Conservation (phyloP, 2,888 invertebrate genomes). For the Melangyna quadrimaculata region DNA sequence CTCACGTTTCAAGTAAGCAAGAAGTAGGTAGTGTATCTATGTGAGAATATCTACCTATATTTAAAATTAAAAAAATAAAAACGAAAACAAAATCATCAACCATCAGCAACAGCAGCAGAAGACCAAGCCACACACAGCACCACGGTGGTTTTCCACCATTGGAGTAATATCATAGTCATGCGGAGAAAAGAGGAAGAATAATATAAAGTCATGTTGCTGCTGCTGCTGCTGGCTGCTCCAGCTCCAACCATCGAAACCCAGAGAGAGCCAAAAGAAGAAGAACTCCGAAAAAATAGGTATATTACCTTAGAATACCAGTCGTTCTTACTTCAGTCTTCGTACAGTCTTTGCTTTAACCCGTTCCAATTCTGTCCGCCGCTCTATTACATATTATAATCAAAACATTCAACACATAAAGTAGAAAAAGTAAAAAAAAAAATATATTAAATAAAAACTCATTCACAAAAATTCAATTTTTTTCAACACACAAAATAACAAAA, state of each 20-base stretch:
- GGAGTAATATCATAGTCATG: slow-evolving; percentile 16
- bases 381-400: slow-evolving; percentile 75
- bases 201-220: slow-evolving; percentile 67
- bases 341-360: slow-evolving; percentile 82
- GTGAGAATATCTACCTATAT: slow-evolving; percentile 15
- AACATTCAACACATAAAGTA: slow-evolving; percentile 72
- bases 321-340: slow-evolving; percentile 82
- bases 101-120: no score
- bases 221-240: no score
- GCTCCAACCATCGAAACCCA: no score
- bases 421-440: slow-evolving; percentile 51
- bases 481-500: not conserved
- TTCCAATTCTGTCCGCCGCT: slow-evolving; percentile 82
- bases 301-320: slow-evolving; percentile 81
- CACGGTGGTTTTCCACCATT: not conserved
- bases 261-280: slow-evolving; percentile 70
- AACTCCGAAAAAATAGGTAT: slow-evolving; percentile 81
- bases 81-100: not conserved
- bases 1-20: slow-evolving; percentile 23
- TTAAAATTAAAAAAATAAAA: slow-evolving; percentile 2
- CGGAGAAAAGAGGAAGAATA: slow-evolving; percentile 57
- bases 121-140: no score
- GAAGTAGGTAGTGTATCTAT: slow-evolving; percentile 23
- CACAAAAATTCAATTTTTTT: not conserved
- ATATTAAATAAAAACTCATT: slow-evolving; percentile 7